Evolutionary conservation across 2,797 vertebrate genomes (phyloP).

Genomic region (Rachycentron canadum): DNA sequence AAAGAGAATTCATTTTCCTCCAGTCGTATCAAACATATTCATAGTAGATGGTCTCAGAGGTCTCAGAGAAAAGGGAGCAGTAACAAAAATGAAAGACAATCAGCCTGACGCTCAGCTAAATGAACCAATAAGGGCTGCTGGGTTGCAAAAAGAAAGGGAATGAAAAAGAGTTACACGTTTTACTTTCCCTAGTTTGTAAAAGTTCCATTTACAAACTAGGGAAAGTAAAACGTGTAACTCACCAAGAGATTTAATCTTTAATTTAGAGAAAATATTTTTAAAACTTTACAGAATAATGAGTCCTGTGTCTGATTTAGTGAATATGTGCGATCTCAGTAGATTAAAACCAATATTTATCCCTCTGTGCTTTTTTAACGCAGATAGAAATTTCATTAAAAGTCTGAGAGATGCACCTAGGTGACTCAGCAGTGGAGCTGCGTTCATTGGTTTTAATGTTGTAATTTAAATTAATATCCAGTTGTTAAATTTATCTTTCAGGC

Average conservation of each 20-base stretch:
- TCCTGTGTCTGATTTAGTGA: not conserved
- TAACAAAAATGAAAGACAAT: conserved; percentile 11
- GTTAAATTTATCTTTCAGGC: conserved; percentile 50
- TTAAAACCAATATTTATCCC: not conserved
- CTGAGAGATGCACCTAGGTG: not conserved
- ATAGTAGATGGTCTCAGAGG: conserved; percentile 10
- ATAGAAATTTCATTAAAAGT: not conserved
- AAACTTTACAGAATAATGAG: not conserved
- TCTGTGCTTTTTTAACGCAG: accelerated
- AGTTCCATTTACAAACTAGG: not conserved
- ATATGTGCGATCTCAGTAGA: no score
- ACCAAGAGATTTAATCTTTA: no score
- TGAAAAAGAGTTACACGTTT: no score
- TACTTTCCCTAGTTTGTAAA: not conserved
- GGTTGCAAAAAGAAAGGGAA: not conserved
- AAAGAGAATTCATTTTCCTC: conserved; percentile 20
- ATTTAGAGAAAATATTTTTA: no score
- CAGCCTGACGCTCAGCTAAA: not conserved
- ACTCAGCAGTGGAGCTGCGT: not conserved
- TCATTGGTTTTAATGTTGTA: not conserved
- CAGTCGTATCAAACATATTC: conserved; percentile 2
- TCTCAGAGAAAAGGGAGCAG: conserved; percentile 10
- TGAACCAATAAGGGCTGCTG: not conserved
- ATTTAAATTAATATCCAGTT: not conserved
- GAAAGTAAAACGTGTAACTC: not conserved